phyloP scores from a whole-genome alignment of 1,140 invertebrate genomes.

The Arion vulgaris region DNA sequence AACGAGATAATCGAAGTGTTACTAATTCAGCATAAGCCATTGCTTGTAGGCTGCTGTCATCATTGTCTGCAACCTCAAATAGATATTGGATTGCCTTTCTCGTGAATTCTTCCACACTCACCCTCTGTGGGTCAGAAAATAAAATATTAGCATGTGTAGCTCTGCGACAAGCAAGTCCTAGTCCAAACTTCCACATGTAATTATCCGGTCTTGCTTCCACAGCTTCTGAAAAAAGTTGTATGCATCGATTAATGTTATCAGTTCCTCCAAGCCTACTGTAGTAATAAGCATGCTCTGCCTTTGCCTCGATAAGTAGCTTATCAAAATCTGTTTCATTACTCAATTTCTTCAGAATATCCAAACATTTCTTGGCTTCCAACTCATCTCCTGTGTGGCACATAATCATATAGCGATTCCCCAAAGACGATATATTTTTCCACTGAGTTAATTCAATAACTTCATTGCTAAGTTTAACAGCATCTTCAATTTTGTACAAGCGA shows the following conservation, averaged over 20 bases:
- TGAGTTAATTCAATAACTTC: neutral
- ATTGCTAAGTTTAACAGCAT: neutral
- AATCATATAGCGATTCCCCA: neutral
- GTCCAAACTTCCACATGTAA: constrained; percentile 8
- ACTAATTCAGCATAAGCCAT: constrained; percentile 7
- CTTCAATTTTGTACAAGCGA: neutral
- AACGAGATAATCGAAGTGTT: neutral
- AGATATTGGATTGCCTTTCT: neutral
- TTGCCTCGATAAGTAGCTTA: neutral
- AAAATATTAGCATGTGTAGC: neutral
- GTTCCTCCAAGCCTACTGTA: neutral
- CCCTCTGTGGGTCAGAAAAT: neutral
- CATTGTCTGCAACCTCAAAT: constrained; percentile 11
- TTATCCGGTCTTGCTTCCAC: neutral
- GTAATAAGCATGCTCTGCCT: constrained; percentile 12
- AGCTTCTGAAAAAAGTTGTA: neutral
- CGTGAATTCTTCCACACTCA: neutral
- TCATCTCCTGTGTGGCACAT: neutral
- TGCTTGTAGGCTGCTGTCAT: neutral
- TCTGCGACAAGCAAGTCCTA: neutral
- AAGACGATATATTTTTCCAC: neutral
- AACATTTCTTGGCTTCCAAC: neutral
- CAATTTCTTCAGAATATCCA: neutral
- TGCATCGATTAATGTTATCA: neutral
- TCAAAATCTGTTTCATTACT: neutral